Conservation (phyloP, 1,140 invertebrate genomes). For the Drosophila nikananu region DNA sequence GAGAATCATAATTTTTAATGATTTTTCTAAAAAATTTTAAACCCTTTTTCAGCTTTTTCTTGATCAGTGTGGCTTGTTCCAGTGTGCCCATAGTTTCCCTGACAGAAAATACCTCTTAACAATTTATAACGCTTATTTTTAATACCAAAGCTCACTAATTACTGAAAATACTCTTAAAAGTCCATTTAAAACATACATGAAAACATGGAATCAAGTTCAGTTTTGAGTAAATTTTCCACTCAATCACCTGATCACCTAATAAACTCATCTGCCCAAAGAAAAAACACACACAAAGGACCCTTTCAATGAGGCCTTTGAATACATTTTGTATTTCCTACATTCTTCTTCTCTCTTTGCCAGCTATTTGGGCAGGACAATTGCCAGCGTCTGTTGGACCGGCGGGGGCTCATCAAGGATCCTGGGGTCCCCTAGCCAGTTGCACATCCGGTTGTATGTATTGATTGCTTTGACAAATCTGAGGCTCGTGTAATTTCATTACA, state of each 20-base stretch:
- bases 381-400: conserved; percentile 4
- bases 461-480: conserved; percentile 81
- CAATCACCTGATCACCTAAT: conserved; percentile 13
- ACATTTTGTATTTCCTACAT: conserved; percentile 1
- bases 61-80: too few relatives aligned
- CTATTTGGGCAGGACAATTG: conserved; percentile 25
- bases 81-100: not conserved
- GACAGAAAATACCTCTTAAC: not conserved
- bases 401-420: conserved; percentile 30
- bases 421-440: conserved; percentile 13
- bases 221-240: not conserved
- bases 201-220: not conserved
- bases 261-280: not conserved
- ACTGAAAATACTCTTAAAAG: not conserved
- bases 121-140: not conserved
- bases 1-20: not conserved
- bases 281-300: not conserved
- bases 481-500: conserved; percentile 75
- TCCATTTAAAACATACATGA: not conserved
- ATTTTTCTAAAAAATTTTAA: not conserved
- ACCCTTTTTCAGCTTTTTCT: not conserved
- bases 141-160: not conserved
- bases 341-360: not conserved
- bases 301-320: conserved; percentile 14
- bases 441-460: conserved; percentile 57